phyloP scores from a whole-genome alignment of 2,113 vertebrate species.

The Petrocephalus microphthalmus region DNA sequence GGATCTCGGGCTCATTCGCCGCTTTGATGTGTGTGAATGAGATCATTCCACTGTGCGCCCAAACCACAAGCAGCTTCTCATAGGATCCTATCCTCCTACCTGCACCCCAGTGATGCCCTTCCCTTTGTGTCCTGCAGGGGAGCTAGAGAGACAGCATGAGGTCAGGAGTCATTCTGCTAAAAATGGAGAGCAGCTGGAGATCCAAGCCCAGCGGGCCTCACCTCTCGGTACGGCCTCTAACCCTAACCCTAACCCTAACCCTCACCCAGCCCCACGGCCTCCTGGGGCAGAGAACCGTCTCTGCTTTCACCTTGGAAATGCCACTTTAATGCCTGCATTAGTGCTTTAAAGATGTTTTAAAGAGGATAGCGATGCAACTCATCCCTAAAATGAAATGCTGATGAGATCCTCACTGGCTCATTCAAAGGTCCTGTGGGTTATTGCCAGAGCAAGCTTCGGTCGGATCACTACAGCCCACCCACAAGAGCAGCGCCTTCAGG shows the following conservation, averaged over 20 bases:
- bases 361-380: neutral
- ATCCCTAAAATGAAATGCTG: neutral
- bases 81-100: neutral
- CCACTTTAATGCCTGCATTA: neutral
- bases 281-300: neutral
- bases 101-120: conserved; percentile 18
- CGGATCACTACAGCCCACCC: neutral
- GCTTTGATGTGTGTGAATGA: neutral
- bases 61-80: neutral
- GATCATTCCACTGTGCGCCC: neutral
- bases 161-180: conserved; percentile 75
- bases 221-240: conserved; percentile 68
- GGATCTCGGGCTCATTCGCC: neutral
- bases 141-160: conserved; percentile 91
- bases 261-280: neutral
- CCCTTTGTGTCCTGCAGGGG: conserved; percentile 65
- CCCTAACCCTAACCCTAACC: too few species aligned
- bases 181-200: conserved; percentile 76
- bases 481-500: neutral
- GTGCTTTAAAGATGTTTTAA: neutral
- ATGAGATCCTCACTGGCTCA: neutral
- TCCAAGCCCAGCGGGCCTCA: conserved; percentile 75
- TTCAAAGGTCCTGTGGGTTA: neutral
- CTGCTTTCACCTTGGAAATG: neutral
- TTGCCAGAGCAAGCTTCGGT: neutral